A percentile compares a stretch with the other conserved stretches of the same genome.
These are phyloP conservation scores for Squalus acanthias DNA, from an alignment of 2,797 vertebrate species.

Conservation along the genomic window DNA sequence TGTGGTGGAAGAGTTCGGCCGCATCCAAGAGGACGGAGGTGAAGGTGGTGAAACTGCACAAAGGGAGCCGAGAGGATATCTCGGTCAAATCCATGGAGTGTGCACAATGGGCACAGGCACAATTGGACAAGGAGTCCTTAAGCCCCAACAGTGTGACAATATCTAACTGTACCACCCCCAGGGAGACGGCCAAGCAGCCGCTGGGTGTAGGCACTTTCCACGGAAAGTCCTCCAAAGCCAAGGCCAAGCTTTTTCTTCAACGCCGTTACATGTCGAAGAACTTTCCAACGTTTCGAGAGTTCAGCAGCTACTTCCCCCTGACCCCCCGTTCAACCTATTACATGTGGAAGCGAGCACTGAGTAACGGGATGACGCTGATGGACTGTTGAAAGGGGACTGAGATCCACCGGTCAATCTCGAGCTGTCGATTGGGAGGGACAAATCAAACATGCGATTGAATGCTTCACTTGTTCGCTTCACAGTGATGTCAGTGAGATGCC, in stretches of 20 bases:
- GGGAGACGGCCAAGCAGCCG: neutral
- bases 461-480: too few relatives aligned
- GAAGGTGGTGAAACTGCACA: neutral
- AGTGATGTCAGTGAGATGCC: neutral
- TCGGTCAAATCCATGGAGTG: slow-evolving; percentile 14
- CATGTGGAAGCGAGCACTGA: slow-evolving; percentile 94
- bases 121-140: slow-evolving; percentile 43
- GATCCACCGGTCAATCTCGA: neutral
- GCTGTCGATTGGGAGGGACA: neutral
- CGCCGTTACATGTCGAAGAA: slow-evolving; percentile 84
- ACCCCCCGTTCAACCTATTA: slow-evolving; percentile 93
- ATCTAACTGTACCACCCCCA: slow-evolving; percentile 46
- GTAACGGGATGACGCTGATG: slow-evolving; percentile 81
- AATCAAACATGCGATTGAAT: neutral
- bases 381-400: slow-evolving; percentile 58
- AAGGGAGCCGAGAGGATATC: neutral
- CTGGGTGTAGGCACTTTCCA: slow-evolving; percentile 55
- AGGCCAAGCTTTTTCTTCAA: slow-evolving; percentile 91
- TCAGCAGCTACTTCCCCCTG: slow-evolving; percentile 80
- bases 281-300: slow-evolving; percentile 92
- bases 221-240: slow-evolving; percentile 73
- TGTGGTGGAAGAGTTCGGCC: slow-evolving; percentile 72
- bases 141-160: slow-evolving; percentile 44
- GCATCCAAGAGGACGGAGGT: slow-evolving; percentile 43
- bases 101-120: slow-evolving; percentile 26